Evolutionary conservation across 2,888 invertebrate genomes (phyloP).

Genomic region (Andricus quercusramuli): DNA sequence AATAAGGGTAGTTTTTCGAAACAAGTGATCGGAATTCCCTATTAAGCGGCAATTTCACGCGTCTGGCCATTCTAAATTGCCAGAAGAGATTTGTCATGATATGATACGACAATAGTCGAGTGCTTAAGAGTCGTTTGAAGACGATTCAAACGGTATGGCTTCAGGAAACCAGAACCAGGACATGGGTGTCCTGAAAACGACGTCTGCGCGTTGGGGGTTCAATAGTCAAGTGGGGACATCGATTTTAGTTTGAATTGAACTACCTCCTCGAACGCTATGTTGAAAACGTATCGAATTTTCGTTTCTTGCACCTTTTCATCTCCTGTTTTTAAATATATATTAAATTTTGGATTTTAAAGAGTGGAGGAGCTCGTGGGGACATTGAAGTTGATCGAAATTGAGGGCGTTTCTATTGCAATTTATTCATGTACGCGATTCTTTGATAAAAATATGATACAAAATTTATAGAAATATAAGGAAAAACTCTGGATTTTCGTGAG

Average conservation of each 20-base stretch:
- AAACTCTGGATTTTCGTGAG: neutral
- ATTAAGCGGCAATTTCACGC: conserved; percentile 57
- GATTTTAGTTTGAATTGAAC: conserved; percentile 18
- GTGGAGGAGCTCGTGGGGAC: neutral
- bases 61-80: conserved; percentile 55
- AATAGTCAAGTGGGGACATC: conserved; percentile 3
- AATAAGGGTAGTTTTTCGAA: conserved; percentile 22
- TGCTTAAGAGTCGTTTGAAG: conserved; percentile 63
- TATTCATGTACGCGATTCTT: neutral
- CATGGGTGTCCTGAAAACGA: conserved; percentile 17
- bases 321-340: conserved; percentile 34
- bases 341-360: conserved; percentile 33
- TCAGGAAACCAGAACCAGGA: conserved; percentile 63
- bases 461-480: neutral
- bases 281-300: conserved; percentile 35
- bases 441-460: neutral
- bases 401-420: neutral
- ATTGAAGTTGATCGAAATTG: neutral
- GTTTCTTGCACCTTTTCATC: conserved; percentile 25
- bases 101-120: conserved; percentile 57
- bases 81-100: conserved; percentile 57
- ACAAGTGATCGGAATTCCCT: conserved; percentile 39
- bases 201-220: conserved; percentile 18
- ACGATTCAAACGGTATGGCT: conserved; percentile 62
- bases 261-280: conserved; percentile 1